Evolutionary conservation across 2,888 invertebrate genomes (phyloP).

Genomic region (Imbricaverruca yamaguchii): DNA sequence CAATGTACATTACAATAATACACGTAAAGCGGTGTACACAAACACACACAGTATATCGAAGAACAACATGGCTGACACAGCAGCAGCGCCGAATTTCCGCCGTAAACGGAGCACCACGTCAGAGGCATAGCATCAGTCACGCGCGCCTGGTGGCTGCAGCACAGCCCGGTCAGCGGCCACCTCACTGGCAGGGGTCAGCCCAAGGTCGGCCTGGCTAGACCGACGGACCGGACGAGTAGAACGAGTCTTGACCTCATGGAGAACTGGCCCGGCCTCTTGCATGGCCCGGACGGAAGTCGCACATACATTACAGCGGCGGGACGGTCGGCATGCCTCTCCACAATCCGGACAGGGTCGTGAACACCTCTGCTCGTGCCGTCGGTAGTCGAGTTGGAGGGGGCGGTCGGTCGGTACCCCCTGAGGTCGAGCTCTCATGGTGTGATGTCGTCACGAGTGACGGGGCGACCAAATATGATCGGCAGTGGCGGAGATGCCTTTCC

Average conservation of each 20-base stretch:
- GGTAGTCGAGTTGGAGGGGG: neutral
- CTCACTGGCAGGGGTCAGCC: neutral
- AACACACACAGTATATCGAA: too few relatives aligned
- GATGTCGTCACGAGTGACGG: neutral
- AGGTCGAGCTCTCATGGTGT: neutral
- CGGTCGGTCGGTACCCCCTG: neutral
- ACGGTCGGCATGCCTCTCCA: neutral
- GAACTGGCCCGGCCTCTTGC: neutral
- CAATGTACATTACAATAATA: too few relatives aligned
- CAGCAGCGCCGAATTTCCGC: too few relatives aligned
- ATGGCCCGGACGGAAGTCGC: neutral
- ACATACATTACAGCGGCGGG: neutral
- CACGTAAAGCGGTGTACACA: too few relatives aligned
- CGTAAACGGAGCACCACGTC: too few relatives aligned
- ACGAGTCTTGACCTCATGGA: slow-evolving; percentile 14
- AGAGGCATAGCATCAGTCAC: too few relatives aligned
- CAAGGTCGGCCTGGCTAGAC: neutral
- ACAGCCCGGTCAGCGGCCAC: neutral
- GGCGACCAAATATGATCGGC: neutral
- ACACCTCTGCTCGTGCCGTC: neutral
- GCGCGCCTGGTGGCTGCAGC: neutral
- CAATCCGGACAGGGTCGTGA: neutral
- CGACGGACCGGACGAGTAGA: neutral
- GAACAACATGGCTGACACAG: too few relatives aligned
- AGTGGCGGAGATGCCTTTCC: neutral